Evolutionary conservation across 2,797 vertebrate genomes (phyloP), one percentile per base, ranked within the genome.

Genomic region (Hippocampus kuda): DNA sequence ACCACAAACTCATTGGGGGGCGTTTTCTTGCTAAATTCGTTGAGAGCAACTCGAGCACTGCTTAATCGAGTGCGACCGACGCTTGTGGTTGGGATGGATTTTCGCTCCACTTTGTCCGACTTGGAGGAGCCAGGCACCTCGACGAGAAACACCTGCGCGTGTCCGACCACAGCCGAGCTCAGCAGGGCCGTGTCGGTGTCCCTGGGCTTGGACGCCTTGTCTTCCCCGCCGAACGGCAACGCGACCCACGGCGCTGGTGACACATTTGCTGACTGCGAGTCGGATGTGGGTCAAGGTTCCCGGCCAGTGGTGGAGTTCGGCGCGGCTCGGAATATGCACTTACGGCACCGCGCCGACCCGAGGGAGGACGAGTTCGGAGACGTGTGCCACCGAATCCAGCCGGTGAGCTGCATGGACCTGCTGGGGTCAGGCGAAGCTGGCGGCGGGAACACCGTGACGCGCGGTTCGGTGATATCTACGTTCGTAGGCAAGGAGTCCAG

Each of bases 321-420:
- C 16, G 64, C 64, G 57, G 59, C 66, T 34, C 72, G 8, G 1
- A 70, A 26, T 4, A 38, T 70, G 56, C 75, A 62, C 71, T 56
- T 68, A 2, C 78, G 70, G 7, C 42, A 60, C 10, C 30, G 1
- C 42, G 3, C 11, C 4, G 65, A 59, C 30, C 9, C 4, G 0
- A 38, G 49, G 20, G 69, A 68, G 11, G 81, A 72, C 12, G 79
- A 81, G n/a, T 84, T 80, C 30, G 80, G 75, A 38, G 78, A 78
- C 57, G 80, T 79, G 73, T 84, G 80, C 63, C 72, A 62, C 0
- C 80, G 74, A 53, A 15, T 73, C 4, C 73, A 79, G 74, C 83
- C 77, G 73, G 81, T 83, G 76, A 89, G 84, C 83, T 88, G 84
- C 74, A 83, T 84, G 83, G 87, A 87, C 53, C 76, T 87, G 76